Evolutionary conservation across 2,797 vertebrate species (phyloP), one percentile per base, ranked within the genome.

Genomic region (Myotis planiceps): DNA sequence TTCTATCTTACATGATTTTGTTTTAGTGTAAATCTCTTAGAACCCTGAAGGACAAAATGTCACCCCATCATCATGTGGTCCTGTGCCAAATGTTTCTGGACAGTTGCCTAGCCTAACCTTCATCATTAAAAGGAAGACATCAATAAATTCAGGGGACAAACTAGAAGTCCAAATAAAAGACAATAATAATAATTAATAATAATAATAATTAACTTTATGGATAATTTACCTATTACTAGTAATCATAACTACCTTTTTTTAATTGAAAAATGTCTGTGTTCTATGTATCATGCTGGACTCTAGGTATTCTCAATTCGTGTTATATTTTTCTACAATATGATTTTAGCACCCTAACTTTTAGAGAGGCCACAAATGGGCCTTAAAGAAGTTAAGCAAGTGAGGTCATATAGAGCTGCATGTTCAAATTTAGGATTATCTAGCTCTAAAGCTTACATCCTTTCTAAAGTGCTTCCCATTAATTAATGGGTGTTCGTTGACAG

Each of bases 71-170:
- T 92, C 45, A 60, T 66, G 71, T 85, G 63, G 81, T 84, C 21
- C 47, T 87, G 55, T 87, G 95, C 90, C 96, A 96, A 93, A 87
- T 93, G 39, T 76, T 93, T 97, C 94, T 96, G 96, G 95, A 95
- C 27, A 90, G 55, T 42, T 88, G 94, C 95, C 95, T 92, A n/a
- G 92, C 47, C 69, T 92, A 96, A 95, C 65, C 84, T 92, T 92
- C 66, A 92, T 86, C 90, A 83, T 83, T 93, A 78, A 87, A 94
- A 90, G n/a, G 49, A 87, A 97, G 81, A 74, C 51, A 84, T 92
- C 51, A 92, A 84, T 93, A 90, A 88, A 85, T 37, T 47, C 76
- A 74, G 29, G 63, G 14, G 42, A 65, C 21, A 78, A 92, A 71
- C 58, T 32, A 92, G 72, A 95, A 72, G 72, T 88, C 58, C 65